Evolutionary conservation across 1,140 invertebrate genomes (phyloP).

Genomic region (Frieseomelitta varia): DNA sequence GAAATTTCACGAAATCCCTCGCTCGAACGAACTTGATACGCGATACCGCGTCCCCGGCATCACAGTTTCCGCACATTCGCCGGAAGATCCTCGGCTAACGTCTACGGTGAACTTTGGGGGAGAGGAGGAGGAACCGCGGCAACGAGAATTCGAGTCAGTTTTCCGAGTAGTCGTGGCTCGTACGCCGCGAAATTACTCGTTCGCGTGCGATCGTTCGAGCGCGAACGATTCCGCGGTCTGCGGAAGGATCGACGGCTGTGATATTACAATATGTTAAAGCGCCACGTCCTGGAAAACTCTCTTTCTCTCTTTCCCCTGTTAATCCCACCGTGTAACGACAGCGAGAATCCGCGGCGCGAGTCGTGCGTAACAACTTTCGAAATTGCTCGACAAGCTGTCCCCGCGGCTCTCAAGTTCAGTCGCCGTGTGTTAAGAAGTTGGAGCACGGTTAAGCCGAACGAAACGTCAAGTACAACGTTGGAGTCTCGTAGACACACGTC

Average conservation of each 20-base stretch:
- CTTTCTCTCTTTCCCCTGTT: background rate
- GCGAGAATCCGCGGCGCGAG: background rate
- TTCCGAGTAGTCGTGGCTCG: background rate
- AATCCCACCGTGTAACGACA: background rate
- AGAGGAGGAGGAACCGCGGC: no score
- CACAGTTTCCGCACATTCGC: background rate
- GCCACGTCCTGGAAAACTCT: background rate
- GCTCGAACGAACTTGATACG: background rate
- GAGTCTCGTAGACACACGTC: background rate
- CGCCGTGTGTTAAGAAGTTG: background rate
- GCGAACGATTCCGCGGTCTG: constrained; percentile 1
- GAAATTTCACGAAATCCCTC: background rate
- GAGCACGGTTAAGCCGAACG: background rate
- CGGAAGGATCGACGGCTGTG: background rate
- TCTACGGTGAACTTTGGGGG: background rate
- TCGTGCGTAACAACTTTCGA: constrained; percentile 17
- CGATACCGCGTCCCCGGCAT: background rate
- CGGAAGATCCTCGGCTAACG: background rate
- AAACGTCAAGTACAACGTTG: background rate
- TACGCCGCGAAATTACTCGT: background rate
- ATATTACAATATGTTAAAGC: constrained; percentile 10
- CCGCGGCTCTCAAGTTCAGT: constrained; percentile 1
- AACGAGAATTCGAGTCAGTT: constrained; percentile 18
- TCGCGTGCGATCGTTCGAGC: background rate
- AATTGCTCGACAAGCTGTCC: background rate